phyloP scores from a whole-genome alignment of 2,888 invertebrate genomes.

The Gymnocheta viridis region DNA sequence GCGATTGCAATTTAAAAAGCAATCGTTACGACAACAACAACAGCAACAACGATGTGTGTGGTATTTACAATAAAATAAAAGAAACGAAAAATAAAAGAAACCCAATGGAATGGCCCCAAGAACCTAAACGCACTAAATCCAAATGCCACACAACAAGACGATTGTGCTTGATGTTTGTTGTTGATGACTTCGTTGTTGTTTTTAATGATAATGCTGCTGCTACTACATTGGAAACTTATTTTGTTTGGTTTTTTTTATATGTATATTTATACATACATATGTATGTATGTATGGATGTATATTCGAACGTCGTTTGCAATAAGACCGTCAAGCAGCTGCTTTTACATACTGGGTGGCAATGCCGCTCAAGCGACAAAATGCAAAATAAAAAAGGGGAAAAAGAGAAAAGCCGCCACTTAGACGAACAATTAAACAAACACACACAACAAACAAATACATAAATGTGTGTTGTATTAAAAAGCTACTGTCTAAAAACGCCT shows the following conservation, averaged over 20 bases:
- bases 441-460: constrained; percentile 7
- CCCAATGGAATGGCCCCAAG: constrained; percentile 47
- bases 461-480: constrained; percentile 55
- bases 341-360: constrained; percentile 62
- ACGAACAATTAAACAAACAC: constrained; percentile 46
- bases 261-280: no score
- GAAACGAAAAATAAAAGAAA: constrained; percentile 35
- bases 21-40: constrained; percentile 38
- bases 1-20: constrained; percentile 40
- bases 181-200: constrained; percentile 57
- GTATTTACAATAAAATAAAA: constrained; percentile 50
- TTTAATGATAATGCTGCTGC: constrained; percentile 51
- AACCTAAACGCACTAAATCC: constrained; percentile 62
- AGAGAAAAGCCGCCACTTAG: constrained; percentile 65
- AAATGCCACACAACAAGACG: constrained; percentile 66
- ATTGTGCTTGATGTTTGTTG: constrained; percentile 47
- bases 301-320: constrained; percentile 59
- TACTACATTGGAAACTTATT: constrained; percentile 47
- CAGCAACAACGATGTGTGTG: constrained; percentile 57
- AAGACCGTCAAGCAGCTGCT: constrained; percentile 63
- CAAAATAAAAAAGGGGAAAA: constrained; percentile 59
- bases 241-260: constrained; percentile 37
- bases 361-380: constrained; percentile 64
- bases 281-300: no score
- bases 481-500: constrained; percentile 53